Evolutionary conservation across 1,140 invertebrate species (phyloP).

Genomic region (Camponotus floridanus): DNA sequence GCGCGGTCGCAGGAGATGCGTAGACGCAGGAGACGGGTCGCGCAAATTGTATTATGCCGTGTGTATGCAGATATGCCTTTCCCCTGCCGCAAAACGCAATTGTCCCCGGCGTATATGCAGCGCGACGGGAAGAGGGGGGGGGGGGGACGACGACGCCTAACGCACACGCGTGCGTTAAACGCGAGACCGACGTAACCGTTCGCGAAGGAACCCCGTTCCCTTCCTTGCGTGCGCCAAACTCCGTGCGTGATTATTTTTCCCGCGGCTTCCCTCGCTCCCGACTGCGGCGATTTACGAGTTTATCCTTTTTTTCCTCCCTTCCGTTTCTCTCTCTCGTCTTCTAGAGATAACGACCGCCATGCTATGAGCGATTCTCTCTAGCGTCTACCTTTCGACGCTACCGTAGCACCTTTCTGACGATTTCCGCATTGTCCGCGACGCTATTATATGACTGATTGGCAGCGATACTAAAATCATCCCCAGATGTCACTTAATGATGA

Average conservation of each 20-base stretch:
- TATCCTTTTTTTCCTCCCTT: conserved; percentile 60
- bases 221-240: conserved; percentile 66
- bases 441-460: conserved; percentile 39
- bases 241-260: conserved; percentile 72
- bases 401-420: conserved; percentile 59
- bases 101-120: conserved; percentile 64
- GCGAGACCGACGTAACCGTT: conserved; percentile 65
- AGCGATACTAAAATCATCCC: neutral
- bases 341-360: conserved; percentile 63
- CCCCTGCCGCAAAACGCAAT: conserved; percentile 79
- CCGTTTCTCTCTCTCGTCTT: neutral
- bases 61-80: conserved; percentile 78
- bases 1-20: conserved; percentile 55
- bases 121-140: too few species aligned
- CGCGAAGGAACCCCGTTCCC: conserved; percentile 25
- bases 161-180: conserved; percentile 65
- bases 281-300: conserved; percentile 75
- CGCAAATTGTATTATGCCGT: conserved; percentile 82
- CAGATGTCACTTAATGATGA: neutral
- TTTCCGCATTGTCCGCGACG: conserved; percentile 75
- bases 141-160: neutral
- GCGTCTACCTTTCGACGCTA: conserved; percentile 48
- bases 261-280: conserved; percentile 57
- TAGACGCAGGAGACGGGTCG: conserved; percentile 63
- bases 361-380: conserved; percentile 56